Base-by-base conservation (phyloP, 2,888 invertebrate genomes). In the Serripes groenlandicus region DNA sequence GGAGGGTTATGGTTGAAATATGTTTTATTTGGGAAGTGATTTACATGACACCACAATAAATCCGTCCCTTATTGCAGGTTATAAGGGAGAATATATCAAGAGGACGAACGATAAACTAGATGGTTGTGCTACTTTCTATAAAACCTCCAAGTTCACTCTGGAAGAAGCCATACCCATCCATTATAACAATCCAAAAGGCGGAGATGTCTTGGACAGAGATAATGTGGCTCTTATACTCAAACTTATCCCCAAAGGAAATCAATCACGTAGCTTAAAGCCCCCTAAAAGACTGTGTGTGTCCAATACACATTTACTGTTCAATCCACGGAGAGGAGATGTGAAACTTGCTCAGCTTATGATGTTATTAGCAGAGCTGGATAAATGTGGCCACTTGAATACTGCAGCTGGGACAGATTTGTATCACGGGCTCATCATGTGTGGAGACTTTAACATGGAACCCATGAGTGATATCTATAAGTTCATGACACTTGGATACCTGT, bases 251-350 rank as follows among this genome's bases (percentile, higher is more conserved):
- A 62, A 78, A 9, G 15, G 23, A 11, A 42, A n/a, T 62, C 56
- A 56, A n/a, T 30, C 11, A 62, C 34, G 62, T n/a, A 74, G 97
- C 49, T 71, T 66, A 70, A 7, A 2, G 21, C 37, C 42, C 9
- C 4, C 62, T 21, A 62, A 34, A 85, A 32, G 75, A 62, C 62
- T 99, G 56, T 96, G 97, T 71, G 96, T 99, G 0, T 97, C 98
- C 3, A 99, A 98, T 18, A 99, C 99, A 0, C 99, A 99, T 95
- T 95, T 99, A 64, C 95, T 99, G 15, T 99, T 97, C 94, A 99
- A 99, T 95, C 98, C 98, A 0, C 96, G 95, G 88, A 95, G 99
- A 54, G 96, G 97, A 28, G 99, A 99, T 94, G 96, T 99, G 0
- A 96, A 98, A 88, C 95, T 99, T 37, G 98, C 97, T 0, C 99